Percentiles rank a stretch among this genome's conserved stretches.
Evolutionary conservation across 2,113 vertebrate genomes (phyloP).

Genomic region (Callochromis pleurospilus): DNA sequence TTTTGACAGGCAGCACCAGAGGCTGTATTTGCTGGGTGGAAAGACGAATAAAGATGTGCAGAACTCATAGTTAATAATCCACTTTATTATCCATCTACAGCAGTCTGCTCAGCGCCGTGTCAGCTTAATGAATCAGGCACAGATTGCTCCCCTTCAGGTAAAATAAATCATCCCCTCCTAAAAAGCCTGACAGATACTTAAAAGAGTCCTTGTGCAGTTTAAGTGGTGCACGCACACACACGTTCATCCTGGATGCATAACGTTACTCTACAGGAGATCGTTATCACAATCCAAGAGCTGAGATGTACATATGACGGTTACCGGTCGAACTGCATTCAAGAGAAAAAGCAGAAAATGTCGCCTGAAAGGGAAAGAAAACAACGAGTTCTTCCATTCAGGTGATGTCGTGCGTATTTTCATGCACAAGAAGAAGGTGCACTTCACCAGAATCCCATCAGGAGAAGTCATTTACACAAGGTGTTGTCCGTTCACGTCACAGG

Average conservation of each 20-base stretch:
- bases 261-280: background rate
- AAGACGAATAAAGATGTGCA: background rate
- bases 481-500: fast-evolving
- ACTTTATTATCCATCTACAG: background rate
- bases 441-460: background rate
- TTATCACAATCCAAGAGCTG: background rate
- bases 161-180: background rate
- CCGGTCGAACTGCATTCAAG: background rate
- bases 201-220: background rate
- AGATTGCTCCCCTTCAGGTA: background rate
- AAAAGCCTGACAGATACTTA: background rate
- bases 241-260: background rate
- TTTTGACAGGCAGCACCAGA: background rate
- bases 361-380: background rate
- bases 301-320: background rate
- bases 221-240: background rate
- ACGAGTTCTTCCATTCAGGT: fast-evolving
- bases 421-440: background rate
- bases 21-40: background rate
- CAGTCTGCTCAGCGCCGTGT: background rate
- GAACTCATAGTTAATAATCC: background rate
- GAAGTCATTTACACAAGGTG: background rate
- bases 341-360: background rate
- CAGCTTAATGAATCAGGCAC: background rate
- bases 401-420: background rate